These are phyloP conservation scores for Drosophila baimaii DNA, from an alignment of 1,140 invertebrate genomes.

Conservation along the genomic window DNA sequence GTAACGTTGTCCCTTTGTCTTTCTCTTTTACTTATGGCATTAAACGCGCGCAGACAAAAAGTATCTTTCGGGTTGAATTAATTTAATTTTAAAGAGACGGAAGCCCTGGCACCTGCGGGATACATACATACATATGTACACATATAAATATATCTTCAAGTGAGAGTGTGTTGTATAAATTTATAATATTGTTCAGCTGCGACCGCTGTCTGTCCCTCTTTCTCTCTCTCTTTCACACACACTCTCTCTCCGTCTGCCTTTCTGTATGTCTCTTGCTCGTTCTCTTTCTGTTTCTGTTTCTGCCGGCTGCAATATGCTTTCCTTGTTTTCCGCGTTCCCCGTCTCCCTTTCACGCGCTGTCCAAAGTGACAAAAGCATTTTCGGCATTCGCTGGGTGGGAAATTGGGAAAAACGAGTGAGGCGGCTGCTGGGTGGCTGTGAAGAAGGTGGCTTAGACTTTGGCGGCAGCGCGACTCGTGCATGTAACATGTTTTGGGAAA, in stretches of 20 bases:
- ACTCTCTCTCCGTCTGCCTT: conserved; percentile 3
- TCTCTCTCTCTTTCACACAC: neutral
- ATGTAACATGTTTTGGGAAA: conserved; percentile 58
- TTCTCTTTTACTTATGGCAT: conserved; percentile 7
- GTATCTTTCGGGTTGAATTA: conserved; percentile 13
- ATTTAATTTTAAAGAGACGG: conserved; percentile 32
- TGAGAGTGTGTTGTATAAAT: conserved; percentile 56
- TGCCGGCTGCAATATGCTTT: conserved; percentile 60
- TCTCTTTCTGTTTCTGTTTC: conserved; percentile 22
- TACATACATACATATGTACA: conserved; percentile 7
- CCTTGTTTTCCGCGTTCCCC: conserved; percentile 18
- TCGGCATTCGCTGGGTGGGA: conserved; percentile 33
- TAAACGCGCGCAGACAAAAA: neutral
- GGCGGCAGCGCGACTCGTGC: conserved; percentile 32
- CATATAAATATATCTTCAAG: conserved; percentile 29
- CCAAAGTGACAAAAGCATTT: conserved; percentile 67
- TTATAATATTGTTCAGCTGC: conserved; percentile 68
- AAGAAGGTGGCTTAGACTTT: conserved; percentile 29
- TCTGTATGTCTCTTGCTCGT: conserved; percentile 9
- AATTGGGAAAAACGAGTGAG: conserved; percentile 1
- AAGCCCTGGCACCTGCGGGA: conserved; percentile 36
- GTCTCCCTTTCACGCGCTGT: conserved; percentile 27
- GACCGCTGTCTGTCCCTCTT: conserved; percentile 22
- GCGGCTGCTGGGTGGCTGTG: conserved; percentile 1
- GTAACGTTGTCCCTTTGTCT: neutral